Percentiles rank a stretch among this genome's conserved stretches.
phyloP scores from a whole-genome alignment of 2,797 vertebrate genomes.

The Peromyscus eremicus region DNA sequence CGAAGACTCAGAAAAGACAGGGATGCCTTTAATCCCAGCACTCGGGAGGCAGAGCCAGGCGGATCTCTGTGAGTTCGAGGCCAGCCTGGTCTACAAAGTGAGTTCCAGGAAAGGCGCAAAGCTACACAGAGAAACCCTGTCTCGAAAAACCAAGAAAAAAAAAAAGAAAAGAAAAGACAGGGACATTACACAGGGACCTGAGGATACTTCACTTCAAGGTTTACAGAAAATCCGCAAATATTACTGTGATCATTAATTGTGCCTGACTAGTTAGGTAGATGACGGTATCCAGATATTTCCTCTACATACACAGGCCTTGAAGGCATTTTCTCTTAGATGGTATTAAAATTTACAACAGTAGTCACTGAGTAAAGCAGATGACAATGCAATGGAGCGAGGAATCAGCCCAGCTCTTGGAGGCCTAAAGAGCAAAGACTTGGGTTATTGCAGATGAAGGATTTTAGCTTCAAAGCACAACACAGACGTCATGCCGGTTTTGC shows the following conservation, averaged over 20 bases:
- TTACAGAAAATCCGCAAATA: background rate
- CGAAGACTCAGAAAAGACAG: background rate
- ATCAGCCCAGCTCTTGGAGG: background rate
- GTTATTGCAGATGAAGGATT: background rate
- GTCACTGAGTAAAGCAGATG: background rate
- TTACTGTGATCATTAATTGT: background rate
- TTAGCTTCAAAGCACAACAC: background rate
- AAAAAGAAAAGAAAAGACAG: background rate
- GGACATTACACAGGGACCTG: rapidly evolving
- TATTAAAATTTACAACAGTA: background rate
- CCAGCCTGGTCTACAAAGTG: no score
- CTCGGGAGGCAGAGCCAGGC: no score
- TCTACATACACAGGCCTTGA: background rate
- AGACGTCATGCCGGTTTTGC: background rate
- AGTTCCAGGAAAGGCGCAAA: no score
- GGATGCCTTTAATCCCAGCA: no score
- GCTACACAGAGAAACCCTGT: no score
- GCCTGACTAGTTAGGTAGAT: background rate
- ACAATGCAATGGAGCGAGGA: no score
- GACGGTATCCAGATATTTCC: no score
- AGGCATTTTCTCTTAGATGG: background rate
- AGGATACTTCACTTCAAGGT: background rate
- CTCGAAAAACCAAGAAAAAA: no score
- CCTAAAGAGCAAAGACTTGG: background rate
- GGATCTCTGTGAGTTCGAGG: no score